Evolutionary conservation across 2,113 vertebrate species (phyloP).

Genomic region (Lasiurus cinereus): DNA sequence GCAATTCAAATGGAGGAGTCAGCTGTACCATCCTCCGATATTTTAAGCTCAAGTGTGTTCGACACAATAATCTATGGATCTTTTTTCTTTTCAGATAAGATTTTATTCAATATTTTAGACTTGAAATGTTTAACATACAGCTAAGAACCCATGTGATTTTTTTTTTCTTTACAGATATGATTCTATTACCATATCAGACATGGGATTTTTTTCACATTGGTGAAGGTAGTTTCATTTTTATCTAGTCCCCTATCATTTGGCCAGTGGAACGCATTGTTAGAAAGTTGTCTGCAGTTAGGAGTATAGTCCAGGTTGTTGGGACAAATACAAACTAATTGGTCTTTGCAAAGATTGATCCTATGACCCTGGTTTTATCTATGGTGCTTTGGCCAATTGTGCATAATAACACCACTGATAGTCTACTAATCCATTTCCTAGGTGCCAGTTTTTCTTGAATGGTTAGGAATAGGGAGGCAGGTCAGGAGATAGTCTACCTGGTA

Average conservation of each 20-base stretch:
- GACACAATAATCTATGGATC: not conserved
- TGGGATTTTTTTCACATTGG: not conserved
- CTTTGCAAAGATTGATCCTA: not conserved
- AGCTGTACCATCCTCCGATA: not conserved
- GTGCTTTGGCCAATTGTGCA: slow-evolving; percentile 49
- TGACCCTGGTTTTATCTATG: slow-evolving; percentile 7
- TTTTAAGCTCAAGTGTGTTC: slow-evolving; percentile 61
- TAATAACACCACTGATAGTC: slow-evolving; percentile 9
- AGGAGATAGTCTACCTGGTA: slow-evolving; percentile 22
- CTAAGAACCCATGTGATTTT: not conserved
- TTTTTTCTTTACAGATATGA: slow-evolving; percentile 48
- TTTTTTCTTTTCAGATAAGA: too few relatives aligned
- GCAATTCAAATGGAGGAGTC: slow-evolving; percentile 39
- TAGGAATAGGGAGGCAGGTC: not conserved
- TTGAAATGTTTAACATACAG: slow-evolving; percentile 26
- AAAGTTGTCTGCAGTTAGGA: slow-evolving; percentile 24
- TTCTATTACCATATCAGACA: not conserved
- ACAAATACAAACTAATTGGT: not conserved
- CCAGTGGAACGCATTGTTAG: not conserved
- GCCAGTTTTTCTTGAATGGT: slow-evolving; percentile 51
- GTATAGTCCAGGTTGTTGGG: not conserved
- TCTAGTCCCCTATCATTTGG: not conserved
- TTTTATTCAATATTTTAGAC: too few relatives aligned
- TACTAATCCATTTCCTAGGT: slow-evolving; percentile 39
- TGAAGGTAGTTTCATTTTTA: slow-evolving; percentile 46